Conservation (phyloP, 2,113 vertebrate species). For the Lasiurus borealis region DNA sequence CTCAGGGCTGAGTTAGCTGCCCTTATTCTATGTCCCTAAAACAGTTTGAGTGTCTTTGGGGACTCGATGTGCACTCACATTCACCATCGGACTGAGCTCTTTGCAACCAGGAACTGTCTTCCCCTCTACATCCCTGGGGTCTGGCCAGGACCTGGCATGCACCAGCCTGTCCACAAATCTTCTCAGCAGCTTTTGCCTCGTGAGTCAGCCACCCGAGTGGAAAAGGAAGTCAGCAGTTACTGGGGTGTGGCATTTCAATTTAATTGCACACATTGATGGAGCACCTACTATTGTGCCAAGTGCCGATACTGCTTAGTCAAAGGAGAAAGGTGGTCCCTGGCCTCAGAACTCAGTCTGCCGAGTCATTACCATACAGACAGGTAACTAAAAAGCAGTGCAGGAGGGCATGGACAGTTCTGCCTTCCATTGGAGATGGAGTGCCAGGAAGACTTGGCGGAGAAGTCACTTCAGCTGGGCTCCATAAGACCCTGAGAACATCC, state of each 20-base stretch:
- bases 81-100: neutral
- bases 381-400: neutral
- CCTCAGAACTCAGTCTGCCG: neutral
- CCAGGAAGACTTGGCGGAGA: neutral
- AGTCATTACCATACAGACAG: neutral
- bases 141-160: neutral
- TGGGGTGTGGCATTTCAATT: neutral
- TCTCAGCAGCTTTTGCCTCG: constrained; percentile 42
- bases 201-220: constrained; percentile 44
- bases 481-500: neutral
- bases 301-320: neutral
- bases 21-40: neutral
- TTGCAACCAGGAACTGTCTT: neutral
- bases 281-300: neutral
- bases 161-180: neutral
- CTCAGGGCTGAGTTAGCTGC: neutral
- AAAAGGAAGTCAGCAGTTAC: constrained; percentile 47
- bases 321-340: neutral
- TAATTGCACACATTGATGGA: neutral
- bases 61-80: neutral
- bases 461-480: neutral
- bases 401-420: neutral
- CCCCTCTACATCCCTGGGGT: neutral
- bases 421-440: neutral
- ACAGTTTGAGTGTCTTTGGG: neutral